These are phyloP conservation scores for Orthonevra nobilis DNA, from an alignment of 2,888 invertebrate species.

Conservation along the genomic window DNA sequence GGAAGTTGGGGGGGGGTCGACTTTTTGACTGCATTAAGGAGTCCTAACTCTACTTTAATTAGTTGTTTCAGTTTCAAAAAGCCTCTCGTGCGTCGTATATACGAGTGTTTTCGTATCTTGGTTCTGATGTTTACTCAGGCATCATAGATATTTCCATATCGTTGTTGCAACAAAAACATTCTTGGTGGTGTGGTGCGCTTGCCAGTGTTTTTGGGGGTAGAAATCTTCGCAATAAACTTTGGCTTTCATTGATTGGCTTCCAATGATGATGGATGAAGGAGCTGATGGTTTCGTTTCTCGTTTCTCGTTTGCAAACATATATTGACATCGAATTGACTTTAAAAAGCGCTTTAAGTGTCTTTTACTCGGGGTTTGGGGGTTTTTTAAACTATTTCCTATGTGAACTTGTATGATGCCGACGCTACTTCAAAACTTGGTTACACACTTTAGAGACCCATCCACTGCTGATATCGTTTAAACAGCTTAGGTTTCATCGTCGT, in stretches of 20 bases:
- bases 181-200: conserved; percentile 19
- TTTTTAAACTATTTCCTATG: conserved; percentile 53
- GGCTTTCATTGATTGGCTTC: conserved; percentile 71
- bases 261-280: conserved; percentile 43
- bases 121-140: conserved; percentile 61
- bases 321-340: conserved; percentile 64
- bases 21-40: conserved; percentile 47
- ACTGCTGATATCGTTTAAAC: conserved; percentile 50
- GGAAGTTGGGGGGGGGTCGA: neutral
- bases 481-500: conserved; percentile 63
- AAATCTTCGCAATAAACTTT: too few species aligned
- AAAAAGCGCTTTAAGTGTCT: conserved; percentile 65
- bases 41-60: conserved; percentile 64
- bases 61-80: conserved; percentile 66
- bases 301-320: conserved; percentile 38
- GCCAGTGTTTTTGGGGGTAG: too few species aligned
- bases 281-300: neutral
- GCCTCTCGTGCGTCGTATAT: too few species aligned
- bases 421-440: conserved; percentile 54
- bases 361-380: conserved; percentile 25
- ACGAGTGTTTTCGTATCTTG: conserved; percentile 32
- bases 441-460: conserved; percentile 58
- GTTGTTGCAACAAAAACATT: conserved; percentile 64
- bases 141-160: conserved; percentile 55
- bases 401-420: too few species aligned